Conservation (phyloP, 1,140 invertebrate species). For the Micrasema minimum region DNA sequence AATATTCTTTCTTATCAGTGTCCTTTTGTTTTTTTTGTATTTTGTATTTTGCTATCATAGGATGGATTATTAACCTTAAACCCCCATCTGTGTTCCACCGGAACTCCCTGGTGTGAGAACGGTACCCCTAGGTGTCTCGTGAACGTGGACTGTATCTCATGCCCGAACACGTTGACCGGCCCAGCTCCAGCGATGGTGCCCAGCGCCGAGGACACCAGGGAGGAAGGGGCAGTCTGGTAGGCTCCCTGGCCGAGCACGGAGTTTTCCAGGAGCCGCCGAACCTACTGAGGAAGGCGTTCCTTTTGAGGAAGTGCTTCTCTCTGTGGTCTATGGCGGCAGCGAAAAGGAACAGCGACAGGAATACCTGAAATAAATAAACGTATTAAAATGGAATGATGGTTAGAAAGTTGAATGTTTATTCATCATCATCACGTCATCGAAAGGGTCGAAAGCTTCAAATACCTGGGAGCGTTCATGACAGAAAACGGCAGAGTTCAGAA, state of each 20-base stretch:
- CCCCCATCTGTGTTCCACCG: background rate
- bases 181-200: background rate
- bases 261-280: background rate
- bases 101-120: background rate
- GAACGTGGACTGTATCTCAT: constrained; percentile 6
- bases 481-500: too few species aligned
- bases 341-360: background rate
- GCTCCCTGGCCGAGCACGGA: background rate
- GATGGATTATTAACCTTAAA: constrained; percentile 31
- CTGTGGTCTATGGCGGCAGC: background rate
- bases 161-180: constrained; percentile 9
- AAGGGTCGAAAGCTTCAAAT: too few species aligned
- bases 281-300: background rate
- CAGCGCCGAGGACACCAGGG: background rate
- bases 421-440: too few species aligned
- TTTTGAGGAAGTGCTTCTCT: constrained; percentile 11
- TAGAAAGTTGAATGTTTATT: background rate
- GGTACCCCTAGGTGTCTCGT: constrained; percentile 8
- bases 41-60: too few species aligned
- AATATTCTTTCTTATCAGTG: too few species aligned
- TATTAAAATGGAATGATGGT: background rate
- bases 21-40: too few species aligned
- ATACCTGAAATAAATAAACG: background rate
- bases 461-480: too few species aligned
- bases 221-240: constrained; percentile 2